Evolutionary conservation across 2,113 vertebrate species (phyloP), one percentile per base, ranked within the genome.

Genomic region (Actinemys pallida): DNA sequence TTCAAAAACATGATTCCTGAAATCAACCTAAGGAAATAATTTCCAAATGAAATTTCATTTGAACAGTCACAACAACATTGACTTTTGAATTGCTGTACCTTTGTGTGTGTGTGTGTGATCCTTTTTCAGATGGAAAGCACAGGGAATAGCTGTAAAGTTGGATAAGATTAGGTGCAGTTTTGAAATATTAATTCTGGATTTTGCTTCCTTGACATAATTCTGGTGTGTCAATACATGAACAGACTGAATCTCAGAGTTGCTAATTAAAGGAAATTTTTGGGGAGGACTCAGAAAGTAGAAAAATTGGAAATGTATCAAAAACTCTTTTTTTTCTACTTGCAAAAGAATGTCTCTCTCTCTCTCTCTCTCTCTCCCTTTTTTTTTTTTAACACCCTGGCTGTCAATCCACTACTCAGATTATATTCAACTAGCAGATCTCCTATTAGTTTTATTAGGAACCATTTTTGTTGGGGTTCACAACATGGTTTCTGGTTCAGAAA

Each of bases 131-230:
- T 47, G 65, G 39, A 5, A 57, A 20, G 8, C 1, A 11, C 16
- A 56, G 75, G 25, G 5, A 92, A 90, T 88, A 88, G 47, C 75
- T 94, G 13, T 75, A 86, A 83, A 2, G 11, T 84, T 81, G 72
- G 62, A 29, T 39, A 72, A 81, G 84, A 83, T 35, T 84, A 24
- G 35, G 13, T 62, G 45, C 12, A 78, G 3, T 50, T 52, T 92
- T 89, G 84, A 92, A 78, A 83, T 2, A 1, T 45, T 78, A 87
- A 42, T 88, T 81, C 75, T 83, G 27, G 86, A 59, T 93, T 90
- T 93, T 95, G 83, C 93, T 97, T 96, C 94, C 75, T 54, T 84
- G 92, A 93, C 91, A 59, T 83, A 91, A 89, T 91, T 88, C 92
- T 96, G 91, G 78, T 92, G 35, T 82, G 59, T 93, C 86, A 90